Evolutionary conservation across 30 jellyfish, hydroid and myxozoan species (phyloP).

Genomic region (Pelagia noctiluca): DNA sequence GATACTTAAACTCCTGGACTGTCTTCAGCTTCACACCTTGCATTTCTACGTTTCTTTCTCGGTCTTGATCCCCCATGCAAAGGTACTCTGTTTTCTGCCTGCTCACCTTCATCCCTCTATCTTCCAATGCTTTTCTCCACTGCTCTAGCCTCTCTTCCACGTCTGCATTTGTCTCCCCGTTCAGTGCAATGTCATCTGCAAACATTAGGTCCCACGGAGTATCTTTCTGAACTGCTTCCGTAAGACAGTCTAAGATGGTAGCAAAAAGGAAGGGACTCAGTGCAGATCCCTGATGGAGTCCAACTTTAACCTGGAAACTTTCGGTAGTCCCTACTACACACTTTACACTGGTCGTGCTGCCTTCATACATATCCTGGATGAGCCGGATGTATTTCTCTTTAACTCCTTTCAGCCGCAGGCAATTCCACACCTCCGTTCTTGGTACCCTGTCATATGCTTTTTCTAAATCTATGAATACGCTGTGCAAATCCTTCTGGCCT

Average conservation of each 20-base stretch:
- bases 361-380: neutral
- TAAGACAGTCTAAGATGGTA: neutral
- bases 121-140: constrained; percentile 8
- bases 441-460: neutral
- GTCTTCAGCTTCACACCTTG: constrained; percentile 6
- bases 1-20: constrained; percentile 35
- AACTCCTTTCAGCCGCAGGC: neutral
- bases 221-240: neutral
- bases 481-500: neutral
- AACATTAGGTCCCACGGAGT: constrained; percentile 11
- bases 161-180: neutral
- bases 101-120: constrained; percentile 24
- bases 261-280: constrained; percentile 30
- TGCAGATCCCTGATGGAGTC: neutral
- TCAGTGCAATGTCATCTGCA: neutral
- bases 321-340: neutral
- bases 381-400: neutral
- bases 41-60: neutral
- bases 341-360: neutral
- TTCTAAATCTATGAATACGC: neutral
- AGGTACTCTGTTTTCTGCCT: constrained; percentile 26
- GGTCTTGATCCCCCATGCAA: constrained; percentile 4
- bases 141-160: neutral
- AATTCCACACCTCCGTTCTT: neutral
- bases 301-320: neutral